Evolutionary conservation across 1,140 invertebrate genomes (phyloP), one percentile per base, ranked within the genome.

Genomic region (Papilio polytes): DNA sequence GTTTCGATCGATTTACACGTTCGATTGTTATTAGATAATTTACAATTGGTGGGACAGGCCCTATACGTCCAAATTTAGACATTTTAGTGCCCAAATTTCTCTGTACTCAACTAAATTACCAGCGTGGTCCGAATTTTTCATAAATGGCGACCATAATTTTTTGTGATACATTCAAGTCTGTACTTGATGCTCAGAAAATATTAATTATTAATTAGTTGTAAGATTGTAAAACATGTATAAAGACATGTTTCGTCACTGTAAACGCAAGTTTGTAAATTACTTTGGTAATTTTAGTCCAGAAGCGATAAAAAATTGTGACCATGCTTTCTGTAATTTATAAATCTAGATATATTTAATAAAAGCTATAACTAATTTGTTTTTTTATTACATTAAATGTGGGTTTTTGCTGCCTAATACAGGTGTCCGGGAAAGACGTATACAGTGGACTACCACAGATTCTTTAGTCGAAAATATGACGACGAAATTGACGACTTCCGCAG

Each of bases 151-250:
- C 53, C n/a, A 56, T 56, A 51, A 18, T 51, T 51, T 56, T 56
- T 56, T 56, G 53, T 56, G 53, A 56, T 56, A 56, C 53, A 56
- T 56, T 56, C n/a, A 20, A 56, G 53, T 56, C n/a, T 56, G 48
- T 20, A 9, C n/a, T 56, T 56, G 53, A 56, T 56, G 53, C 53
- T 56, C 53, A 56, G 53, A 56, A 56, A 56, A 56, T 56, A 1
- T 7, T 56, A 51, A 51, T 51, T n/a, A n/a, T 53, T 53, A n/a
- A n/a, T 56, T 56, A 56, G 53, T 56, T 56, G 6, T 56, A 56
- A 56, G n/a, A 56, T 56, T 56, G 53, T 56, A 56, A 20, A 56
- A 56, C n/a, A 9, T 56, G 18, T 56, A 56, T n/a, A 20, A 20
- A n/a, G 18, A 20, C 53, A 56, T 56, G 7, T 51, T 51, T 51